Evolutionary conservation across 1,140 invertebrate genomes (phyloP), one percentile per base, ranked within the genome.

Genomic region (Eulimnadia texana): DNA sequence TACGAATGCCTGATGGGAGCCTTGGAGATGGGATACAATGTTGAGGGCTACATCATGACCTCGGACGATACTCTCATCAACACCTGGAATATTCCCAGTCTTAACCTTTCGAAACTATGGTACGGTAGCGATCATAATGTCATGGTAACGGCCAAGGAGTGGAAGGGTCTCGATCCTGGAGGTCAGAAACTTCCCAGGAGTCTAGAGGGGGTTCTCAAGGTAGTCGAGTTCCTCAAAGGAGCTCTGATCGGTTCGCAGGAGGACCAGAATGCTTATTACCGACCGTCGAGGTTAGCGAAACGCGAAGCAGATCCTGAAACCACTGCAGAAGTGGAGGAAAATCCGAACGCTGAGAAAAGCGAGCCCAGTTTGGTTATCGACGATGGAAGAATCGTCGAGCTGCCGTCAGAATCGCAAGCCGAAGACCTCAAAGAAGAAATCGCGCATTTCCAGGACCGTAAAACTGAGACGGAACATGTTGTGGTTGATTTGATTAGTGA

Each of bases 21-120:
- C 16, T 65, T 73, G 58, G 68, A 72, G 58, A 71, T 73, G 71
- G 68, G 69, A 23, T 72, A 72, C 61, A 66, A 68, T 13, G 71
- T 73, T 2, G 69, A 72, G 33, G 72, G 71, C 1, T 72, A 69
- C 63, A 23, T 72, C 51, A 62, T 69, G 10, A 62, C 70, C 20
- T 69, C 66, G 3, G 70, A 72, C 56, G 69, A 72, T 28, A 69
- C 67, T 52, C 58, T 71, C 11, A 58, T 71, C 22, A 65, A 68
- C 50, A 61, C 65, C 23, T 68, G 67, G 68, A 67, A 70, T 33
- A 63, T 69, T n/a, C 50, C 61, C 3, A 50, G 59, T 20, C 23
- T 70, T 24, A 66, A 71, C 42, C 64, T 58, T 19, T 65, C 58
- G 19, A 67, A 67, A 59, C 51, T 70, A 49, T 70, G 70, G 69